These are phyloP conservation scores for Ichneumon xanthorius DNA, from an alignment of 2,888 invertebrate genomes.

Conservation along the genomic window DNA sequence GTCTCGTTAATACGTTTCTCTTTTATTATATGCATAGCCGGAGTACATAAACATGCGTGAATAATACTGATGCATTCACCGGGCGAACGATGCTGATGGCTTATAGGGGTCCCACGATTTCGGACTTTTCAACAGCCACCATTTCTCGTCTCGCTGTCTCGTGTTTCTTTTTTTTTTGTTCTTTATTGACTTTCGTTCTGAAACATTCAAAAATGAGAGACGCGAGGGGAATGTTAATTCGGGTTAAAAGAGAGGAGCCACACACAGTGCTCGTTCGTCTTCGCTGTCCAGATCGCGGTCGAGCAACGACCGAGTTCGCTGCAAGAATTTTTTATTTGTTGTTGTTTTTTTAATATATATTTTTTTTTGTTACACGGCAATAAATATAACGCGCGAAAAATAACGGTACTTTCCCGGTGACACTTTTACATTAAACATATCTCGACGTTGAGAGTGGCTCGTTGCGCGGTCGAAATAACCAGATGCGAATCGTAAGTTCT, in stretches of 20 bases:
- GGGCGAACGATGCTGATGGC: conserved; percentile 57
- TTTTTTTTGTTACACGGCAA: not conserved
- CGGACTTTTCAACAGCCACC: conserved; percentile 56
- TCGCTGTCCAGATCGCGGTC: conserved; percentile 4
- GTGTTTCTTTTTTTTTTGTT: conserved; percentile 43
- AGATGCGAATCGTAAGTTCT: conserved; percentile 78
- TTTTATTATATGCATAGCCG: conserved; percentile 65
- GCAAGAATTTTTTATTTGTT: not conserved
- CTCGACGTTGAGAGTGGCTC: conserved; percentile 36
- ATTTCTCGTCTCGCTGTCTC: conserved; percentile 32
- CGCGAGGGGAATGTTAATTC: conserved; percentile 59
- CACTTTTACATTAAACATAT: conserved; percentile 44
- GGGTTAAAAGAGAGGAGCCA: conserved; percentile 22
- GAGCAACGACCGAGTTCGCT: conserved; percentile 1
- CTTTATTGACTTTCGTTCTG: conserved; percentile 47
- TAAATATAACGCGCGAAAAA: conserved; percentile 18
- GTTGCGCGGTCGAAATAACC: conserved; percentile 61
- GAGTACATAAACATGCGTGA: conserved; percentile 58
- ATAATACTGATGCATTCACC: conserved; percentile 65
- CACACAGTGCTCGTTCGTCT: conserved; percentile 15
- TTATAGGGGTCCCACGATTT: conserved; percentile 68
- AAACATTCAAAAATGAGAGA: conserved; percentile 63
- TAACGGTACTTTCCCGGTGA: conserved; percentile 21
- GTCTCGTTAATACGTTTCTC: conserved; percentile 63
- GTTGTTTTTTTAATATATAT: not conserved